Base-by-base conservation (phyloP, 2,113 vertebrate species). In the Tachuris rubrigastra region DNA sequence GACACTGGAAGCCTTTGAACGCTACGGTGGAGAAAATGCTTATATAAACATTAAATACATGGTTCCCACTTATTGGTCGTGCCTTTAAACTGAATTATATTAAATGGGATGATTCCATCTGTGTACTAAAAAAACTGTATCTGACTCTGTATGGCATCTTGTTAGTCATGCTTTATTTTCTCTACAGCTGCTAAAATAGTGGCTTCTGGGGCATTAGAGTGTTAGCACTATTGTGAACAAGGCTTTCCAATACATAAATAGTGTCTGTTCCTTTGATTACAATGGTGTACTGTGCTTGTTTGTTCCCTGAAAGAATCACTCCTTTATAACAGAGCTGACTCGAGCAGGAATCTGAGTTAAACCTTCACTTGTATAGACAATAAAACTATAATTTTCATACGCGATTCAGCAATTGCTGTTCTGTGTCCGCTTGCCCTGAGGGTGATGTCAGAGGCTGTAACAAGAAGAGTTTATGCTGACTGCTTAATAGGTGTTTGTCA, bases 31-130 rank as follows among this genome's bases (percentile, higher is more conserved):
- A 50, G 98, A 98, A 62, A 97, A 98, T 7, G 98, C 99, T 88
- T 99, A 98, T 95, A 98, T 99, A 97, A 99, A 99, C 97, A 99
- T 99, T 97, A 99, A 99, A 97, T 99, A 99, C 96, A 99, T 99
- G 99, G 98, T 99, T 85, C 99, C 99, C 80, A 99, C 99, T 91
- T 99, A 99, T 4, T 94, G 99, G 97, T 99, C 99, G 14, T 99
- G 99, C 97, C 93, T 99, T 93, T 98, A 58, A 99, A 98, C 93
- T 98, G 97, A 68, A 49, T 87, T 52, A 73, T 58, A 81, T 27
- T 24, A 49, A 68, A 84, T 37, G 46, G 33, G 50, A 85, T 89
- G 79, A 95, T 76, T 90, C 82, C 91, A 87, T 67, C 27, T 89
- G 93, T 30, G 53, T 60, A 76, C 82, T 55, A 58, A 81, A 90